Conservation (phyloP, 2,113 vertebrate genomes). For the Marmota monax region DNA sequence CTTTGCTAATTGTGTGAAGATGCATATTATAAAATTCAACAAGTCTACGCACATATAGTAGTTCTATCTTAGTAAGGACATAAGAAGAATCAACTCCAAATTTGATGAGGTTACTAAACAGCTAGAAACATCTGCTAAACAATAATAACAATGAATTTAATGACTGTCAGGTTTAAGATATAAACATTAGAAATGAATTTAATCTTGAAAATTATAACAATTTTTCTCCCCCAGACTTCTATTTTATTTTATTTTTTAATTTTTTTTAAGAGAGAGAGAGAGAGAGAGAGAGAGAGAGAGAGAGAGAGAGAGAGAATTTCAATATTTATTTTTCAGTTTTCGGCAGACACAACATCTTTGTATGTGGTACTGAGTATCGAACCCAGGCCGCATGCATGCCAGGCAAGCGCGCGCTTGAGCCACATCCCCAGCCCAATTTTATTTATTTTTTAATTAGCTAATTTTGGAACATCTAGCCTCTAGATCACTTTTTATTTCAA, state of each 20-base stretch:
- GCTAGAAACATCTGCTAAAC: neutral
- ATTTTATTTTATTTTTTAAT: neutral
- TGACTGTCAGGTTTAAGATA: neutral
- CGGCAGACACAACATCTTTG: no score
- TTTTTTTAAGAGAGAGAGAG: no score
- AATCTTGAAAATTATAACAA: neutral
- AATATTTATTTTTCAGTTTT: no score
- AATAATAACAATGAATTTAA: conserved; percentile 14
- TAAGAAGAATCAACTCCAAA: conserved; percentile 19
- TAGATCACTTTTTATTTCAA: neutral
- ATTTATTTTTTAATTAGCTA: neutral
- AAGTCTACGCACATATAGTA: neutral
- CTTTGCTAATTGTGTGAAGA: neutral
- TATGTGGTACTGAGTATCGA: no score
- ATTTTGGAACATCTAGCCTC: neutral
- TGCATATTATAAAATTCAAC: neutral
- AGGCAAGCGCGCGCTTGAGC: no score
- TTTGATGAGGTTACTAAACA: neutral
- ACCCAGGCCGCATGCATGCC: no score
- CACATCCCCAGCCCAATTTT: no score
- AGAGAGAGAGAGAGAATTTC: no score
- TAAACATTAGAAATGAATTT: neutral
- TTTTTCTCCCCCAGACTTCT: neutral
- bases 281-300: no score
- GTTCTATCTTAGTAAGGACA: neutral